Evolutionary conservation across 2,113 vertebrate species (phyloP).

Genomic region (Panthera uncia): DNA sequence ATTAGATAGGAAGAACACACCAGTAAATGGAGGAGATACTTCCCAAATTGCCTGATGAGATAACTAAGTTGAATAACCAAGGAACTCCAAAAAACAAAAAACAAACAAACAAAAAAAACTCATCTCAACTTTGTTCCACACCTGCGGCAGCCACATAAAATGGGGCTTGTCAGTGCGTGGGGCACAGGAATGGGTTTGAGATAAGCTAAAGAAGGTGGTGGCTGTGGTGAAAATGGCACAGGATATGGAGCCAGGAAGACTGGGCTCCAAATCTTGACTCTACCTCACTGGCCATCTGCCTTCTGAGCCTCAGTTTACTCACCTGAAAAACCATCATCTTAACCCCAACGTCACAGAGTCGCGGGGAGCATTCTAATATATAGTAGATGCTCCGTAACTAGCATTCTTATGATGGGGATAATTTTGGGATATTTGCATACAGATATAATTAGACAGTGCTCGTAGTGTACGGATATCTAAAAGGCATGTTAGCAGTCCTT

Average conservation of each 20-base stretch:
- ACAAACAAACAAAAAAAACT: background rate
- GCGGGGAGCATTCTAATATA: background rate
- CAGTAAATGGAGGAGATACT: background rate
- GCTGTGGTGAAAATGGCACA: background rate
- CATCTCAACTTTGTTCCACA: background rate
- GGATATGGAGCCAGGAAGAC: background rate
- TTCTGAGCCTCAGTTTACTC: background rate
- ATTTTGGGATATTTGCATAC: background rate
- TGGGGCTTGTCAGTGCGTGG: background rate
- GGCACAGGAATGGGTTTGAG: background rate
- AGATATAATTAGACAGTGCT: background rate
- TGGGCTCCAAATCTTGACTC: background rate
- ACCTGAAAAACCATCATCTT: background rate
- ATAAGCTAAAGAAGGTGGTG: background rate
- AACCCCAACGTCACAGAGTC: background rate
- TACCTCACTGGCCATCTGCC: background rate
- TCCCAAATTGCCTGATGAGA: background rate
- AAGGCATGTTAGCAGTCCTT: background rate
- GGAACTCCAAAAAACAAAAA: background rate
- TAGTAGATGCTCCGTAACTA: background rate
- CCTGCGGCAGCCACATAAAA: background rate
- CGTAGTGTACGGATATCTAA: background rate
- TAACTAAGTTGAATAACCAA: background rate
- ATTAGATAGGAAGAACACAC: background rate
- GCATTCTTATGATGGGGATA: background rate